phyloP scores from a whole-genome alignment of 1,140 invertebrate genomes.

The Hirudo medicinalis region DNA sequence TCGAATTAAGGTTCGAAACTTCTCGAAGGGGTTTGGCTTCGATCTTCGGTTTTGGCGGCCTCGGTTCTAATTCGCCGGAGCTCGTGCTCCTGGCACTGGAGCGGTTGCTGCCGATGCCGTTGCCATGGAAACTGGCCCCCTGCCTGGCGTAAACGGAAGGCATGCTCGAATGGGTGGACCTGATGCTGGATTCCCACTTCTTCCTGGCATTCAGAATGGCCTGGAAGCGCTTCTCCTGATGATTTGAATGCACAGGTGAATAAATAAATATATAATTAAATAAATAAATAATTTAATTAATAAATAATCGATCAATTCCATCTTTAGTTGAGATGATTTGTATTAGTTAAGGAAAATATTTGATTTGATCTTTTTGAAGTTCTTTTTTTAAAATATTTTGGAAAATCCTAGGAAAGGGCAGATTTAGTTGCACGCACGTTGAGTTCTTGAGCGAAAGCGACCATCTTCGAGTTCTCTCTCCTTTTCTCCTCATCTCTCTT shows the following conservation, averaged over 20 bases:
- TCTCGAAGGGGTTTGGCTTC: background rate
- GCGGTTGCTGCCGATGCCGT: background rate
- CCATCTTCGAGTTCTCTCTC: conserved; percentile 34
- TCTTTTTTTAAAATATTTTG: no score
- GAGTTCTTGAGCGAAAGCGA: conserved; percentile 22
- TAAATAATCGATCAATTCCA: no score
- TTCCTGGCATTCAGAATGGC: conserved; percentile 39
- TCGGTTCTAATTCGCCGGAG: no score
- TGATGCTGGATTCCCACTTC: conserved; percentile 39
- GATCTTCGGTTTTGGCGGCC: no score
- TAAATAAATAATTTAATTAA: no score
- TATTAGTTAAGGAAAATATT: no score
- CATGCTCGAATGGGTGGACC: conserved; percentile 20
- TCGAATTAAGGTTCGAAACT: background rate
- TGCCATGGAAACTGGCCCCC: conserved; percentile 25
- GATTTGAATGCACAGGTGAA: no score
- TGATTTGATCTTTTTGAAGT: no score
- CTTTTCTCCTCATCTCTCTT: conserved; percentile 39
- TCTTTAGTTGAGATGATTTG: no score
- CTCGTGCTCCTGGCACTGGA: conserved; percentile 1
- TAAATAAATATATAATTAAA: no score
- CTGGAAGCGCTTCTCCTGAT: conserved; percentile 37
- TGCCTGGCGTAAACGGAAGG: conserved; percentile 38
- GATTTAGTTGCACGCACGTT: background rate
- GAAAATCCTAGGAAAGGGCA: no score